Evolutionary conservation across 2,113 vertebrate genomes (phyloP), one percentile per base, ranked within the genome.

Genomic region (Entomyzon cyanotis): DNA sequence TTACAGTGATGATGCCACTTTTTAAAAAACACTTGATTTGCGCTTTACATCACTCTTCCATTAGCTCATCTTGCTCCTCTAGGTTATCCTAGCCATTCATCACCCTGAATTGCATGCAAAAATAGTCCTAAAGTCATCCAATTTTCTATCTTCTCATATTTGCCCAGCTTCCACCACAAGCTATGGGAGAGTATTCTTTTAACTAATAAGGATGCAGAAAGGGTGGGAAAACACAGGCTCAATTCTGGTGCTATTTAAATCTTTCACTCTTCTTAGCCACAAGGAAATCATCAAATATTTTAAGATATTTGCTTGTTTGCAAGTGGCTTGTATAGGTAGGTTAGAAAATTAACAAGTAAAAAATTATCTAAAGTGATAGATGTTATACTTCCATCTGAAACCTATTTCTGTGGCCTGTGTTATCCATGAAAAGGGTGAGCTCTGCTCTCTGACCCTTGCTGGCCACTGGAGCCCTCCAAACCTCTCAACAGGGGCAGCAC

Each of bases 1-100:
- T 98, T 96, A 97, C 94, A 93, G 77, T 55, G 68, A 95, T 23
- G 52, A 82, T 67, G 47, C 62, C 84, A 65, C 62, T 84, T 97
- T 77, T 96, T 93, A 90, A 96, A 96, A 97, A 97, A 93, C 69
- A 91, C 95, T 96, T 97, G 95, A 96, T 95, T 97, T 89, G 87
- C 5, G 1, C 95, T 96, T 97, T 97, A 96, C 96, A 92, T 95
- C 90, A 89, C 58, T 30, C 83, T 95, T 96, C 95, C 93, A 94
- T 97, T 96, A 82, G 85, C 74, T 96, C 92, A 94, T 95, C 96
- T 95, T 79, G 81, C 94, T 94, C 92, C 90, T 96, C 86, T 62
- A 82, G 68, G 90, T 97, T 97, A 96, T 75, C 91, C 90, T 60
- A 84, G 44, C 25, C 83, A 96, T 97, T 76, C 79, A 91, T 79